phyloP scores from a whole-genome alignment of 2,888 invertebrate species.

The Cerceris ruficornis region DNA sequence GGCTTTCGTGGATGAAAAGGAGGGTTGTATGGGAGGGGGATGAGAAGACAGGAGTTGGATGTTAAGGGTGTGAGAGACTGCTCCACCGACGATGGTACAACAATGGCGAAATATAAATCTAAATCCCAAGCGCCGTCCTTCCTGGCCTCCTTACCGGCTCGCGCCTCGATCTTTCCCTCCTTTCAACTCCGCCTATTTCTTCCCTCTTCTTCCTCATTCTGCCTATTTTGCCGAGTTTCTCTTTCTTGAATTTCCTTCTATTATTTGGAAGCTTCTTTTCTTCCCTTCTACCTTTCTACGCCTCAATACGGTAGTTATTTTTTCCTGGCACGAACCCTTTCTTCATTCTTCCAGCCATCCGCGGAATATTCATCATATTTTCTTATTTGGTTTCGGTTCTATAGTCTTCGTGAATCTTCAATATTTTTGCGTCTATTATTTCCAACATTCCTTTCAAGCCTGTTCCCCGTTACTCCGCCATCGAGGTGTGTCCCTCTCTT shows the following conservation, averaged over 20 bases:
- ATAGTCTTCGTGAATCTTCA: no score
- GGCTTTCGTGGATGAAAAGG: slow-evolving; percentile 44
- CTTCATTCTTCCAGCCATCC: no score
- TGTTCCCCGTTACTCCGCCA: neutral
- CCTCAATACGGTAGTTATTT: neutral
- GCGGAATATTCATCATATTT: no score
- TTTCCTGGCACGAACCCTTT: no score
- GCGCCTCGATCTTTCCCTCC: slow-evolving; percentile 47
- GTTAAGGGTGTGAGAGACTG: slow-evolving; percentile 50
- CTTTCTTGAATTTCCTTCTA: neutral
- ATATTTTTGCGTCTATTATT: neutral
- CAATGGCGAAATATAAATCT: slow-evolving; percentile 73
- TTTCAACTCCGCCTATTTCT: slow-evolving; percentile 38
- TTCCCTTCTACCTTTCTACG: neutral
- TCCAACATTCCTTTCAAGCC: neutral
- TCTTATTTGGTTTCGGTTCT: no score
- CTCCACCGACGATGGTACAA: slow-evolving; percentile 59
- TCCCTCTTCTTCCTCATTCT: slow-evolving; percentile 34
- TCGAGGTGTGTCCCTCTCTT: neutral
- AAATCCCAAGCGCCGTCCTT: slow-evolving; percentile 65
- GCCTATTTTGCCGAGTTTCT: slow-evolving; percentile 4
- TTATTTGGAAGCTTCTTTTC: neutral
- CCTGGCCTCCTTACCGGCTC: slow-evolving; percentile 45
- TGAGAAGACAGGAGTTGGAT: slow-evolving; percentile 49
- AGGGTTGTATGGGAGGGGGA: slow-evolving; percentile 34